Evolutionary conservation across 1,140 invertebrate genomes (phyloP).

Genomic region (Drosophila tsacasi): DNA sequence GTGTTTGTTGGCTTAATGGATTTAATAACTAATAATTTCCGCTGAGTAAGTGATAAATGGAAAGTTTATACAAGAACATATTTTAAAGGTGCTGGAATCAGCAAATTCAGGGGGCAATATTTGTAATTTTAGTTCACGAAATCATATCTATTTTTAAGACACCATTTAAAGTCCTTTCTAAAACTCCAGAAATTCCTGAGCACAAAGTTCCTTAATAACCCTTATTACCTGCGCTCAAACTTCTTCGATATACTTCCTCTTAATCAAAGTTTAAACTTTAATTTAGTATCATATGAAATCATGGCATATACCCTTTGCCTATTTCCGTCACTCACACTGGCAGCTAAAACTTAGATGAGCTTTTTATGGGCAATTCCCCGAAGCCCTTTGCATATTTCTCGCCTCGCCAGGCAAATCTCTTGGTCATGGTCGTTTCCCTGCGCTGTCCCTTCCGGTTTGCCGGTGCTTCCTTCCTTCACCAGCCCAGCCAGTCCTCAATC

Average conservation of each 20-base stretch:
- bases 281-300: slow-evolving; percentile 2
- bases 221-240: background rate
- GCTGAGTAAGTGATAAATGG: slow-evolving; percentile 22
- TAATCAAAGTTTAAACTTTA: slow-evolving; percentile 30
- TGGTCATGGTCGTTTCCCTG: slow-evolving; percentile 57
- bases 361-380: slow-evolving; percentile 45
- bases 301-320: background rate
- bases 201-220: background rate
- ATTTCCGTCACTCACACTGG: slow-evolving; percentile 8
- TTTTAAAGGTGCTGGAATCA: background rate
- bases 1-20: slow-evolving; percentile 26
- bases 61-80: too few species aligned
- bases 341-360: slow-evolving; percentile 40
- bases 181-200: background rate
- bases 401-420: slow-evolving; percentile 47
- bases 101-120: background rate
- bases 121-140: too few species aligned
- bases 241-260: slow-evolving; percentile 10
- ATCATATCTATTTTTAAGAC: background rate
- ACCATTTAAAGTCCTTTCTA: background rate
- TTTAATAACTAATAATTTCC: background rate
- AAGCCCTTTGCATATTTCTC: slow-evolving; percentile 54
- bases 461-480: slow-evolving; percentile 26
- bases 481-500: slow-evolving; percentile 21
- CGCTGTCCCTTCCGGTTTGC: slow-evolving; percentile 59